phyloP scores from a whole-genome alignment of 2,113 vertebrate species.

The Bubo scandiacus region DNA sequence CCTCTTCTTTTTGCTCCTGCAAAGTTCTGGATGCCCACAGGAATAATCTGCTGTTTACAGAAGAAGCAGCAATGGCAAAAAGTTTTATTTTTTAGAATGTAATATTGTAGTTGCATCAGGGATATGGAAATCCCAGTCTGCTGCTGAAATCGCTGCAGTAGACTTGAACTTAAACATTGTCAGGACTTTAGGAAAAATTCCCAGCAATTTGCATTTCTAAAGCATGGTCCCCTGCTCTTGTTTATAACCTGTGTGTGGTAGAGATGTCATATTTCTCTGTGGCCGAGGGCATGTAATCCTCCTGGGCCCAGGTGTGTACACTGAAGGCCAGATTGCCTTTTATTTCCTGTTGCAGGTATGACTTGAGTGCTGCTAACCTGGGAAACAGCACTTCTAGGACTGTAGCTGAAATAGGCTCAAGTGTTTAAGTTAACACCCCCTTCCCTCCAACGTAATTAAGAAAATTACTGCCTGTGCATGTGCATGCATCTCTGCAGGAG shows the following conservation, averaged over 20 bases:
- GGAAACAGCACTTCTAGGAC: neutral
- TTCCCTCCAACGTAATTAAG: neutral
- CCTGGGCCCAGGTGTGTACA: no score
- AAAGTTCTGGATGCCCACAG: neutral
- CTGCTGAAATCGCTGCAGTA: neutral
- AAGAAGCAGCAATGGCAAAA: neutral
- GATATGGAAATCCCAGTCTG: neutral
- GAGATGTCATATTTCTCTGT: neutral
- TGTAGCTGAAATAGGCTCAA: neutral
- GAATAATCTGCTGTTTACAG: neutral
- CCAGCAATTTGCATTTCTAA: neutral
- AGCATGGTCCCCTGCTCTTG: neutral
- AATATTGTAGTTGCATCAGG: neutral
- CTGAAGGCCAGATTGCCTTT: neutral
- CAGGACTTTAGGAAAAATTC: neutral
- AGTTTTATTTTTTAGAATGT: neutral
- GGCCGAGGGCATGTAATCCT: neutral
- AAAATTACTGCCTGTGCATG: neutral
- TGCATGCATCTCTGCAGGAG: neutral
- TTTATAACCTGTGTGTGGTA: neutral
- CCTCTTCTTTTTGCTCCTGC: neutral
- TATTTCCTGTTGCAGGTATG: neutral
- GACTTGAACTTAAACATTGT: neutral
- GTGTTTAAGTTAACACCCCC: neutral
- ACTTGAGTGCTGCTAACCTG: neutral